Evolutionary conservation across 1,140 invertebrate species (phyloP), one percentile per base, ranked within the genome.

Genomic region (Drosophila nebulosa): DNA sequence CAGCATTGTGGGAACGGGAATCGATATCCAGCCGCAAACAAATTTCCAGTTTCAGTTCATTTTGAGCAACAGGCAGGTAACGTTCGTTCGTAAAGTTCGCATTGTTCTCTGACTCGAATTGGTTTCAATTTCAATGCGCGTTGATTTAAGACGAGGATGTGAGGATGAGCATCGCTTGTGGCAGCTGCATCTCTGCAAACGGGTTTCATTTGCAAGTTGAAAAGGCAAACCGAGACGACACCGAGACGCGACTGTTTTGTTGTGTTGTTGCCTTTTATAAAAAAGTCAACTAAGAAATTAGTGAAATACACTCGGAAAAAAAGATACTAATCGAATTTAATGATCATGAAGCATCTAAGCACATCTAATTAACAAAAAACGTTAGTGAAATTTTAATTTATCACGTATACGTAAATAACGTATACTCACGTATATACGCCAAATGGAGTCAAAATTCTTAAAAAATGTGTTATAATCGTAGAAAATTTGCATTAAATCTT

Each of bases 121-220:
- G 26, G 69, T 85, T 64, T 65, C 60, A 26, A 27, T 12, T 42
- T 55, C 73, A 55, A 24, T 26, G 36, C 64, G 63, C 61, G 59
- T 75, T 61, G 74, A 86, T 69, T 51, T 74, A 65, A 71, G 74
- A 66, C 59, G 64, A 79, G 53, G 65, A 66, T 24, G 22, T 24
- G 55, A 69, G 74, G 74, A 86, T 75, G 79, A 83, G 75, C 83
- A 64, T 62, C 62, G 32, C 32, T 51, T 27, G 67, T 27, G 62
- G 83, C 83, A 86, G 83, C 83, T 89, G 83, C 84, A 86, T 84
- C 81, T 84, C 84, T 76, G 79, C 84, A 72, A 60, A 86, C 83
- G 76, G 72, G 83, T 89, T 88, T 76, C 75, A 66, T 66, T 72
- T 64, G 79, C 84, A 65, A 67, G 61, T 61, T 52, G 42, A 74